phyloP scores from a whole-genome alignment of 2,113 vertebrate species.

The Prietella phreatophila region DNA sequence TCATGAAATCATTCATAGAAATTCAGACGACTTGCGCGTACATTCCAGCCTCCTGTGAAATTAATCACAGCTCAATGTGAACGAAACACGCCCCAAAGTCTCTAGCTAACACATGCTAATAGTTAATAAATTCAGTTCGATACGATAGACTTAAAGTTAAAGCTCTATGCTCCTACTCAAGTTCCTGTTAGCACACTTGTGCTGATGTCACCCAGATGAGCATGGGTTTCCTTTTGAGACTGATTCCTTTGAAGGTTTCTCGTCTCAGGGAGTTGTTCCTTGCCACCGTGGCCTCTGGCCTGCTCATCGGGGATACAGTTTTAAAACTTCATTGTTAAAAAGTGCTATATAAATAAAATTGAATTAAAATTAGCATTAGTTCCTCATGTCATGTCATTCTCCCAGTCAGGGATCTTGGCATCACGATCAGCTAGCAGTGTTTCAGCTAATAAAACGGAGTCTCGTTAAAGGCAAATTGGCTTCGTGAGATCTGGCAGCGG shows the following conservation, averaged over 20 bases:
- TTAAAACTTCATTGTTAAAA: neutral
- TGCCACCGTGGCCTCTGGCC: neutral
- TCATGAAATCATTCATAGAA: neutral
- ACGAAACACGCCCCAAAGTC: too few relatives aligned
- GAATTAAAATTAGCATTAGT: neutral
- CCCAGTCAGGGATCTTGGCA: neutral
- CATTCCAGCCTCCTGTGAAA: neutral
- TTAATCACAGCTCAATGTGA: neutral
- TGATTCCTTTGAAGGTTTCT: neutral
- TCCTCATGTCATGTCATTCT: neutral
- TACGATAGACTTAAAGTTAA: neutral
- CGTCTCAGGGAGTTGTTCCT: too few relatives aligned
- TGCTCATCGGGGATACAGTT: neutral
- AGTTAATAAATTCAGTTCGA: neutral
- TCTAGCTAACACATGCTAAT: too few relatives aligned
- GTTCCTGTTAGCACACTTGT: neutral
- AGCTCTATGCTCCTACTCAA: neutral
- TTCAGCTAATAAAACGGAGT: conserved; percentile 4
- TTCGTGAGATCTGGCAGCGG: conserved; percentile 22
- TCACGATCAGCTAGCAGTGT: neutral
- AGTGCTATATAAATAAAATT: neutral
- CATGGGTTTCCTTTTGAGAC: neutral
- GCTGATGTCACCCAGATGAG: neutral
- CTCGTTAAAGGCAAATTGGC: conserved; percentile 16
- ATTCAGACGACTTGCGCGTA: neutral